Evolutionary conservation across 2,797 vertebrate genomes (phyloP).

Genomic region (Kryptopterus vitreolus): DNA sequence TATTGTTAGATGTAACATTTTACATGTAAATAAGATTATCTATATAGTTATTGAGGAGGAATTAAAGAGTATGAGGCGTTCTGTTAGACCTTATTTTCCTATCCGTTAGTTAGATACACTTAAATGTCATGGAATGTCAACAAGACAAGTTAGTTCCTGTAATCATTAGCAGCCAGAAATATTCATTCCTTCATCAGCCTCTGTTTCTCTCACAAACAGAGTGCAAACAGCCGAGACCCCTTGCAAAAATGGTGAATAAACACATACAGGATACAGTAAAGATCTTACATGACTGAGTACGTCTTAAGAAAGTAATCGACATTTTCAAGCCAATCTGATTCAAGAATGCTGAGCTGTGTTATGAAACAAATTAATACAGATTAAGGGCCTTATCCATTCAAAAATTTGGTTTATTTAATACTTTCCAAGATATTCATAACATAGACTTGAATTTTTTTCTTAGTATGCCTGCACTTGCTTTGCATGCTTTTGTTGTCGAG

Average conservation of each 20-base stretch:
- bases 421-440: slow-evolving; percentile 1
- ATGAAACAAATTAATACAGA: too few relatives aligned
- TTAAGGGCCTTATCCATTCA: too few relatives aligned
- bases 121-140: background rate
- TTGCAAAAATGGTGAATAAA: too few relatives aligned
- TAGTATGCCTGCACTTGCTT: background rate
- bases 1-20: background rate
- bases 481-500: background rate
- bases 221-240: too few relatives aligned
- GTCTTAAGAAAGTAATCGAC: background rate
- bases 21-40: background rate
- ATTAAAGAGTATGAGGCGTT: background rate
- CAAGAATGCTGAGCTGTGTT: background rate
- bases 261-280: background rate
- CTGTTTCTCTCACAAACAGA: background rate
- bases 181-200: background rate
- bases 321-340: background rate
- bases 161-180: background rate
- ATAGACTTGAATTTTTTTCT: background rate
- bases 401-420: background rate
- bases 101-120: background rate
- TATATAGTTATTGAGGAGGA: background rate
- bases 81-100: background rate
- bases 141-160: background rate
- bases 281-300: background rate